Base-by-base conservation (phyloP, 2,113 vertebrate species). In the Heterocephalus glaber region DNA sequence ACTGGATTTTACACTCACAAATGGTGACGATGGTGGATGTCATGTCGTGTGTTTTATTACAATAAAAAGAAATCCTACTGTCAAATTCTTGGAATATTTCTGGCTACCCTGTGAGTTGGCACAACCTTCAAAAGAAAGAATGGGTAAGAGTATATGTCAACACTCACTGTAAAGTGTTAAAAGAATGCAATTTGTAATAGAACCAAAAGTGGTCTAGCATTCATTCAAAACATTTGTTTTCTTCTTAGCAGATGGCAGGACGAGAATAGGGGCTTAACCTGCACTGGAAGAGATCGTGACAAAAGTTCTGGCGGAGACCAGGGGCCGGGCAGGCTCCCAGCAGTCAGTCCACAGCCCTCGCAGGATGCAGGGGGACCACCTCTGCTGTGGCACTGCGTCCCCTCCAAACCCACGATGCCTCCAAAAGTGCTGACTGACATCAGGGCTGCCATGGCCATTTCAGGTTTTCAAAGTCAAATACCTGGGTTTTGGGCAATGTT, bases 111-210 rank as follows among this genome's bases (percentile, higher is more conserved):
- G 20, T 70, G 38, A 60, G 77, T 47, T 17, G 58, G 65, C 3
- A 11, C 58, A 33, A 65, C 87, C 41, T 72, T 95, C 82, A 80
- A 79, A 94, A 47, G 33, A 85, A 96, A 86, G 70, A 52, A 88
- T 49, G 72, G 74, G 41, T 52, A 19, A 76, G 11, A 33, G 41
- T 35, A 1, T 28, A 79, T 92, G 74, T 68, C 41, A 84, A 83
- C 28, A 38, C 12, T 82, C 4, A 19, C 7, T 52, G 41, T 22
- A 24, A 90, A 92, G 65, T 54, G 4, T 35, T 60, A 56, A 88
- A 80, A 95, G 76, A 52, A 8, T 47, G 12, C 0, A n/a, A 54
- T 77, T 60, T 82, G 74, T 30, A n/a, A 65, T 0, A 70, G 80
- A 86, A 70, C 17, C 49, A 80, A 35, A 82, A 49, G 10, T 13